These are phyloP conservation scores for Muscina levida DNA, from an alignment of 2,888 invertebrate genomes.

Conservation along the genomic window DNA sequence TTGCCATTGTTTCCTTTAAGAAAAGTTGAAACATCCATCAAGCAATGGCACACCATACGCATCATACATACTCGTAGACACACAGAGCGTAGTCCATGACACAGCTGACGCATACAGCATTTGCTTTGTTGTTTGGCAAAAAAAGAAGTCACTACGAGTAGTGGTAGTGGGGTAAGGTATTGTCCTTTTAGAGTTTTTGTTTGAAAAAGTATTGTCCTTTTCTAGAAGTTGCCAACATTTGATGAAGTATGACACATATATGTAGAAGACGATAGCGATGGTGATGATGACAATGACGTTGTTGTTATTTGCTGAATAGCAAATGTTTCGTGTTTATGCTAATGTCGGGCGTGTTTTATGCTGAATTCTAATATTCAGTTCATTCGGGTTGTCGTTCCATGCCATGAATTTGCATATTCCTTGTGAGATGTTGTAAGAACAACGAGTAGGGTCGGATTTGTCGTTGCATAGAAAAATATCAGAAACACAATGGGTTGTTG, in stretches of 20 bases:
- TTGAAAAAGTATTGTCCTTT: not conserved
- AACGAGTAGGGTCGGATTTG: not conserved
- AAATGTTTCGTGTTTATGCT: constrained; percentile 27
- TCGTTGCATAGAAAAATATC: not conserved
- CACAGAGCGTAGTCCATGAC: constrained; percentile 15
- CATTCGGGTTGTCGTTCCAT: not conserved
- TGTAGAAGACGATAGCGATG: too few relatives aligned
- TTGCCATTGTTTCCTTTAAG: constrained; percentile 39
- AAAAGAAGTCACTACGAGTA: too few relatives aligned
- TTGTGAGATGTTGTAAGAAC: not conserved
- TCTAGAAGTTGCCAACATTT: constrained; percentile 22
- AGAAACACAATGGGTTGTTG: not conserved
- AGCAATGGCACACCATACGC: too few relatives aligned
- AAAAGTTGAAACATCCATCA: constrained; percentile 34
- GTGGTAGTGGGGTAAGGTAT: not conserved
- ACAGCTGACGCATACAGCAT: constrained; percentile 40
- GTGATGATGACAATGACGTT: constrained; percentile 6
- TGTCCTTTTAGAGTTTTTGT: not conserved
- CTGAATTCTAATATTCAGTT: constrained; percentile 6
- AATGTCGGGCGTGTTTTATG: not conserved
- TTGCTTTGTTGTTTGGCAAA: not conserved
- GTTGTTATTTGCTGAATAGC: constrained; percentile 17
- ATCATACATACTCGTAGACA: too few relatives aligned
- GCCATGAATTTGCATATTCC: constrained; percentile 30
- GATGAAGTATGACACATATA: constrained; percentile 34